Conservation (phyloP, 2,113 vertebrate species). For the Anseranas semipalmata region DNA sequence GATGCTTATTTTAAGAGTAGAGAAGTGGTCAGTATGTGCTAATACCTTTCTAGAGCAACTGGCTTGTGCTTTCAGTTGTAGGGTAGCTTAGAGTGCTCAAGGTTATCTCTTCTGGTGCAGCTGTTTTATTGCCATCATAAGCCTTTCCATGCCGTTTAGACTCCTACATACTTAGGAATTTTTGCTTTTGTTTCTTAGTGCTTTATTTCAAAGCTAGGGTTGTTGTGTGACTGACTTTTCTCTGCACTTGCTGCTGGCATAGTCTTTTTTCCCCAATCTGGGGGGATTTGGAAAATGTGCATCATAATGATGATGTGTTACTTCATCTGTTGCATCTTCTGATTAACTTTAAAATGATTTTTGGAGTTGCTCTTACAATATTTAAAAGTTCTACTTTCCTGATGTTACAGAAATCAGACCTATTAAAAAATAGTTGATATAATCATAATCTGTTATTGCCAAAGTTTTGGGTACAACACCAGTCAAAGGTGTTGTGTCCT, state of each 20-base stretch:
- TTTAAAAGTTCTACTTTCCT: neutral
- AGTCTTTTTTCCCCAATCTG: neutral
- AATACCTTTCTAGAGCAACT: neutral
- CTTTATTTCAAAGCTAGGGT: neutral
- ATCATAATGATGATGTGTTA: neutral
- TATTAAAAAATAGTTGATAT: neutral
- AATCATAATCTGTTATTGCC: neutral
- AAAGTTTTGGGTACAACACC: neutral
- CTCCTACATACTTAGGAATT: fast-evolving
- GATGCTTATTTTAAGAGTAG: neutral
- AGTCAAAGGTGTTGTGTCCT: neutral
- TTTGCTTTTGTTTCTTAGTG: neutral
- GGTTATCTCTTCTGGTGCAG: neutral
- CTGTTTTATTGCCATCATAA: neutral
- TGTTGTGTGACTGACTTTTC: neutral
- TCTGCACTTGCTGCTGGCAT: neutral
- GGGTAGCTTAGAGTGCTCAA: neutral
- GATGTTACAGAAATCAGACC: neutral
- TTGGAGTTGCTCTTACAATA: neutral
- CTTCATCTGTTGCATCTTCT: neutral
- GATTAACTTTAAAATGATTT: neutral
- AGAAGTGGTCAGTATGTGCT: neutral
- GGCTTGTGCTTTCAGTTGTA: neutral
- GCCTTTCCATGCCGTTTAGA: neutral
- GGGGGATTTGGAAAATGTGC: neutral